phyloP scores from a whole-genome alignment of 1,140 invertebrate species.

The Atta colombica region DNA sequence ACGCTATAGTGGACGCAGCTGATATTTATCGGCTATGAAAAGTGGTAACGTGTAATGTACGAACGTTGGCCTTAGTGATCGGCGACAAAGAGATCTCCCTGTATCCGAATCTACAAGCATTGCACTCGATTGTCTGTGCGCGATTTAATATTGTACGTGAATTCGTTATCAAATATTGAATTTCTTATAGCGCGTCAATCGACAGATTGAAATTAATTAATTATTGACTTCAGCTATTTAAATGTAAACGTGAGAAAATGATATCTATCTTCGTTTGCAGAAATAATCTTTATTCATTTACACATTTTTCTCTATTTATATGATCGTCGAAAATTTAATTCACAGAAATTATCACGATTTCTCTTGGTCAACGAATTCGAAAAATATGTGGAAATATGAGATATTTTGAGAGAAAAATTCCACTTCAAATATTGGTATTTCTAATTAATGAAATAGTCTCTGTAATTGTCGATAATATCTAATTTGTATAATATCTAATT shows the following conservation, averaged over 20 bases:
- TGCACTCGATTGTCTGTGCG: not conserved
- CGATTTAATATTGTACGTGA: not conserved
- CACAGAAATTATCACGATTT: not conserved
- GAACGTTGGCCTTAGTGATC: constrained; percentile 18
- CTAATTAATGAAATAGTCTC: not conserved
- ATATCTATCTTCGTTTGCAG: not conserved
- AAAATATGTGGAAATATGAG: not conserved
- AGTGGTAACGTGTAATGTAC: constrained; percentile 32
- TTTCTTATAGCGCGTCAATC: not conserved
- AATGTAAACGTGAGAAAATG: constrained; percentile 2
- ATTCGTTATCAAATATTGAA: not conserved
- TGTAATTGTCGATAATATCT: not conserved
- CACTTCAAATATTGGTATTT: not conserved
- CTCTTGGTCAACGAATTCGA: not conserved
- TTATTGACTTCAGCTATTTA: not conserved
- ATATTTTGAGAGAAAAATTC: constrained; percentile 3
- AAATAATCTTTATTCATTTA: not conserved
- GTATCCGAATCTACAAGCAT: not conserved
- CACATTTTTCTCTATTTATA: not conserved
- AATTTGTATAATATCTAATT: not conserved
- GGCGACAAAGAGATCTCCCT: constrained; percentile 18
- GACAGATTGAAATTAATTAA: not conserved
- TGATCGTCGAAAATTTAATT: not conserved
- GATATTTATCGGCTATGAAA: constrained; percentile 55
- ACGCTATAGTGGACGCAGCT: constrained; percentile 47